phyloP scores from a whole-genome alignment of 2,113 vertebrate genomes.

The Tragulus kanchil region DNA sequence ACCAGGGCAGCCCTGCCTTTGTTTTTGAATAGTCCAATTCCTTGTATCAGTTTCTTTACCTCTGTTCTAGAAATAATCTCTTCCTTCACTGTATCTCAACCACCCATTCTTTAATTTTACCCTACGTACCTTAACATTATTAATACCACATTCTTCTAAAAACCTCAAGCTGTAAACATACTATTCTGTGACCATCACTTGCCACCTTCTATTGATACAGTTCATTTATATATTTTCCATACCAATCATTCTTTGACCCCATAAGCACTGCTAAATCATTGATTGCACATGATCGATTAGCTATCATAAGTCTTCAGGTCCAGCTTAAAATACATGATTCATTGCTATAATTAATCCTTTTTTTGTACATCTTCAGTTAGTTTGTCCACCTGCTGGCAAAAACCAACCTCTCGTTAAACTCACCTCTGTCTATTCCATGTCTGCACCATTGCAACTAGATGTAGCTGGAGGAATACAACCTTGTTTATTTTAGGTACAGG shows the following conservation, averaged over 20 bases:
- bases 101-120: background rate
- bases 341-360: background rate
- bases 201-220: background rate
- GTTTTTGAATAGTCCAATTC: background rate
- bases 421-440: background rate
- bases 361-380: background rate
- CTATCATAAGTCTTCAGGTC: background rate
- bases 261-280: background rate
- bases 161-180: background rate
- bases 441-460: background rate
- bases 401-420: background rate
- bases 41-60: background rate
- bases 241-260: constrained; percentile 3
- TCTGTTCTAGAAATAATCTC: background rate
- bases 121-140: background rate
- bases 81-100: background rate
- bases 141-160: background rate
- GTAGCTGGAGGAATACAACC: constrained; percentile 18
- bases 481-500: constrained; percentile 2
- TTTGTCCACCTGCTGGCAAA: background rate
- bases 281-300: background rate
- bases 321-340: background rate
- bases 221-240: background rate
- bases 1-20: too few species aligned
- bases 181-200: background rate